Evolutionary conservation across 2,888 invertebrate species (phyloP).

Genomic region (Drosophila neutralis): DNA sequence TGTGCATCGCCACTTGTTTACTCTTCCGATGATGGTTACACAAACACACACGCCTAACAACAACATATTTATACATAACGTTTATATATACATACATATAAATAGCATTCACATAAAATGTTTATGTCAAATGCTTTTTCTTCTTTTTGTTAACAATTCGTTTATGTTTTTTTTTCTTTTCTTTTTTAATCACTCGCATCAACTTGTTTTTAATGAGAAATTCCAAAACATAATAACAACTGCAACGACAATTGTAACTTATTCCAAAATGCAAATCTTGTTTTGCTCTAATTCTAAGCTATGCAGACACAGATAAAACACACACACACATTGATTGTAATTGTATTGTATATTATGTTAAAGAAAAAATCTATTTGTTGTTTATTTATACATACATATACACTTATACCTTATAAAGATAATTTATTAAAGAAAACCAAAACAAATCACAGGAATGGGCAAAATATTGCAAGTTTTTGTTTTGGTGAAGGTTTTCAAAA

Average conservation of each 20-base stretch:
- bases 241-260: conserved; percentile 71
- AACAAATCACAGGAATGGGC: conserved; percentile 46
- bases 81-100: conserved; percentile 51
- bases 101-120: conserved; percentile 58
- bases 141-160: conserved; percentile 15
- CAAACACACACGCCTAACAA: conserved; percentile 59
- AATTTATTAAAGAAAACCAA: conserved; percentile 71
- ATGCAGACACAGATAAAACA: conserved; percentile 31
- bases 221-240: conserved; percentile 35
- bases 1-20: conserved; percentile 63
- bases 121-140: conserved; percentile 61
- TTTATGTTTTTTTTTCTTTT: conserved; percentile 9
- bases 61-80: conserved; percentile 35
- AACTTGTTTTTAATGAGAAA: conserved; percentile 29
- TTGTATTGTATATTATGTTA: conserved; percentile 76
- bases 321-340: conserved; percentile 59
- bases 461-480: conserved; percentile 6
- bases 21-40: conserved; percentile 63
- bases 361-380: conserved; percentile 71
- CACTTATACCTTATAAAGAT: conserved; percentile 65
- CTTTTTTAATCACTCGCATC: conserved; percentile 23
- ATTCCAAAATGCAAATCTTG: conserved; percentile 66
- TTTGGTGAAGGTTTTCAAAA: not conserved
- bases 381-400: conserved; percentile 75
- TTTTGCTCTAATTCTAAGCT: conserved; percentile 73